A percentile compares a stretch with the other conserved stretches of the same genome.
Conservation (phyloP, 2,113 vertebrate genomes). For the Gadus macrocephalus region DNA sequence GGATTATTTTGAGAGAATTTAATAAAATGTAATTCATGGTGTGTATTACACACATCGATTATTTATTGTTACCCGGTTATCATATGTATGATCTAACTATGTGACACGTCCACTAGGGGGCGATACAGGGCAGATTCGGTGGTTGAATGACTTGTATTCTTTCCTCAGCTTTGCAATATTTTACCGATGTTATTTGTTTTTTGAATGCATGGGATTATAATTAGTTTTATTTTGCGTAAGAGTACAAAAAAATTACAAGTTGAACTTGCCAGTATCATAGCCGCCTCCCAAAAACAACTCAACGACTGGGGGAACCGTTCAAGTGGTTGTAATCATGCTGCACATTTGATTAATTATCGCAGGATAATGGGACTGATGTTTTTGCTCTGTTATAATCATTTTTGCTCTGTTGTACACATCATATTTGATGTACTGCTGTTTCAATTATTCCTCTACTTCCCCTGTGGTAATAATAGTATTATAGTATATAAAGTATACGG, state of each 20-base stretch:
- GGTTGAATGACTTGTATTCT: slow-evolving; percentile 5
- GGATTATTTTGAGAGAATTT: too few relatives aligned
- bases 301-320: slow-evolving; percentile 1
- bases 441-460: slow-evolving; percentile 17
- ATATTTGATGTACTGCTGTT: slow-evolving; percentile 18
- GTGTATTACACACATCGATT: background rate
- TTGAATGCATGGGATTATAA: slow-evolving; percentile 26
- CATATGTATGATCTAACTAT: background rate
- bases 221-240: slow-evolving; percentile 2
- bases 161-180: background rate
- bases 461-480: slow-evolving; percentile 25
- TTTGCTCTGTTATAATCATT: background rate
- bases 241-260: background rate
- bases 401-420: background rate
- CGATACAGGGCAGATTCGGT: slow-evolving; percentile 16
- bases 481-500: slow-evolving; percentile 4
- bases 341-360: slow-evolving; percentile 9
- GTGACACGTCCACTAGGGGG: slow-evolving; percentile 45
- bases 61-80: background rate
- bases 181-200: slow-evolving; percentile 8
- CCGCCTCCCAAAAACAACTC: background rate
- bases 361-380: slow-evolving; percentile 1
- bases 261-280: background rate
- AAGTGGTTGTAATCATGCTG: slow-evolving; percentile 28
- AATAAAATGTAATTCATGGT: too few relatives aligned